phyloP scores from a whole-genome alignment of 2,113 vertebrate species.

The Chaenocephalus aceratus region DNA sequence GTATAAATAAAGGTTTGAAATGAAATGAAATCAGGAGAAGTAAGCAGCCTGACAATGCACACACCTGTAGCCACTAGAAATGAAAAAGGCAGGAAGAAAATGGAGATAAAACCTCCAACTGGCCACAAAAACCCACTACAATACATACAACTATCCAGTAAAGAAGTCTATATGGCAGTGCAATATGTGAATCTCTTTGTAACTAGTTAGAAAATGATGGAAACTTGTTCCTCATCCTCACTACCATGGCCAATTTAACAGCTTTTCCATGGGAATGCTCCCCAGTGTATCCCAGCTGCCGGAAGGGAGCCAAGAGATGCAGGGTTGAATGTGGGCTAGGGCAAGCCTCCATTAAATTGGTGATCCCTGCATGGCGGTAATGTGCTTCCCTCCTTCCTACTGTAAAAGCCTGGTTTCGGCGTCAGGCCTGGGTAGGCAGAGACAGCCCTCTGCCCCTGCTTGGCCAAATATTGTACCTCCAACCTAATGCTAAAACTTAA shows the following conservation, averaged over 20 bases:
- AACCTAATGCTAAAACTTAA: constrained; percentile 13
- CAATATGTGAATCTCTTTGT: constrained; percentile 47
- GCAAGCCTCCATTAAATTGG: constrained; percentile 69
- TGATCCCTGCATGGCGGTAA: constrained; percentile 78
- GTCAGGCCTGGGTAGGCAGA: constrained; percentile 45
- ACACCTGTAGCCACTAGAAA: constrained; percentile 39
- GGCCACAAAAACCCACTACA: neutral
- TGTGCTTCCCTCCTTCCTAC: constrained; percentile 81
- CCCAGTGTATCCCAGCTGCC: constrained; percentile 58
- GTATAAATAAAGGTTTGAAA: no score
- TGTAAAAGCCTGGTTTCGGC: constrained; percentile 76
- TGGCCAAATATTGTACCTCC: constrained; percentile 13
- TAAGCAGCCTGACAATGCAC: constrained; percentile 29
- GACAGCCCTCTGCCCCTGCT: constrained; percentile 18
- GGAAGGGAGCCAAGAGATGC: constrained; percentile 73
- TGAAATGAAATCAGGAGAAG: constrained; percentile 6
- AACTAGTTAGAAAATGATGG: constrained; percentile 69
- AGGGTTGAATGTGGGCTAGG: constrained; percentile 69
- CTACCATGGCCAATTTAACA: constrained; percentile 71
- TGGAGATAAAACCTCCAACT: constrained; percentile 4
- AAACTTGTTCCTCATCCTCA: constrained; percentile 78
- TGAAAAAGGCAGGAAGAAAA: constrained; percentile 5
- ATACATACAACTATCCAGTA: constrained; percentile 9
- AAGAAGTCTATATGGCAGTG: constrained; percentile 29
- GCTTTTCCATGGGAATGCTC: constrained; percentile 79